Percentiles rank a stretch among this genome's conserved stretches.
Evolutionary conservation across 2,888 invertebrate genomes (phyloP).

Genomic region (Linnaemya tessellans): DNA sequence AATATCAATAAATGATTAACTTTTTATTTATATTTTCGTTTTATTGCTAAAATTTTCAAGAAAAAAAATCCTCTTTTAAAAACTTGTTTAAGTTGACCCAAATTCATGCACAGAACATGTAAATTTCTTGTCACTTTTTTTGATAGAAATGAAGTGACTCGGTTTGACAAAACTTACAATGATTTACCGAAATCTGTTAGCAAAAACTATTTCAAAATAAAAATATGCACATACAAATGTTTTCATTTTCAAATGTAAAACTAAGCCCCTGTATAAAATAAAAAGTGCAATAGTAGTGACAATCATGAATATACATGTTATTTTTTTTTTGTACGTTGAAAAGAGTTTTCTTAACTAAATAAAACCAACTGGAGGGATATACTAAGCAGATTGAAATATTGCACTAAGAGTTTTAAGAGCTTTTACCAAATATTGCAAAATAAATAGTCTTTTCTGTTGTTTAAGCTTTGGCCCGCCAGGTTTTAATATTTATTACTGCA

Average conservation of each 20-base stretch:
- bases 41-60: neutral
- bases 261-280: neutral
- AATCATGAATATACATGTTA: neutral
- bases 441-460: too few relatives aligned
- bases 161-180: constrained; percentile 2
- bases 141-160: too few relatives aligned
- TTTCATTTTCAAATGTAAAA: neutral
- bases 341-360: neutral
- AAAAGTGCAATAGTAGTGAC: neutral
- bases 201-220: neutral
- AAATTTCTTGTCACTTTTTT: constrained; percentile 17
- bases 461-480: too few relatives aligned
- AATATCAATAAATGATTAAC: too few relatives aligned
- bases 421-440: too few relatives aligned
- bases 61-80: neutral
- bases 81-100: neutral
- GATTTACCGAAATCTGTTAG: neutral
- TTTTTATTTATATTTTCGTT: too few relatives aligned
- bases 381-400: too few relatives aligned
- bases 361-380: too few relatives aligned
- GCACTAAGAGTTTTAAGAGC: too few relatives aligned
- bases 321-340: too few relatives aligned
- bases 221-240: neutral
- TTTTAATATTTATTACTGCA: too few relatives aligned
- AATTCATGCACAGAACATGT: neutral